phyloP scores from a whole-genome alignment of 2,113 vertebrate species.

The Tangachromis dhanisi region DNA sequence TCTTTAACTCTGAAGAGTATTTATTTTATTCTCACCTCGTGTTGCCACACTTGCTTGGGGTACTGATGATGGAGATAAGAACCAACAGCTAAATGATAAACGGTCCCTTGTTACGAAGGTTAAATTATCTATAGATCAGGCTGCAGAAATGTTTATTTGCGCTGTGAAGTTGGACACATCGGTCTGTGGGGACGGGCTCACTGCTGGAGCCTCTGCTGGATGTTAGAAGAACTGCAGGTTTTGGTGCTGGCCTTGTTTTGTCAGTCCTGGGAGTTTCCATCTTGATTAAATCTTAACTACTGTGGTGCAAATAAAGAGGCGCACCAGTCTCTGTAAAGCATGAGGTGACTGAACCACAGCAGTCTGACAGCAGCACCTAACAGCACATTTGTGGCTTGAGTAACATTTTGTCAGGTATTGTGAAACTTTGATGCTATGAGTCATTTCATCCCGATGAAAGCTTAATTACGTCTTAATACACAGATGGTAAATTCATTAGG shows the following conservation, averaged over 20 bases:
- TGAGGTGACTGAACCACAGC: background rate
- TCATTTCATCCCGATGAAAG: background rate
- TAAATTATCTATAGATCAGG: accelerated
- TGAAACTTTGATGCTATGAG: background rate
- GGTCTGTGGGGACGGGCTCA: background rate
- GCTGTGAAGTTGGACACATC: background rate
- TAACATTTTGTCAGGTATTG: background rate
- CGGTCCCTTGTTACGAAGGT: accelerated
- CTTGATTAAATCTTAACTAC: background rate
- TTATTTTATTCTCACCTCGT: too few species aligned
- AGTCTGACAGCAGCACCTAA: background rate
- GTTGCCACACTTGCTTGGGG: background rate
- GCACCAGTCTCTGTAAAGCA: background rate
- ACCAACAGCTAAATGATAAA: background rate
- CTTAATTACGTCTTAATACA: background rate
- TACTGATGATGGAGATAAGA: background rate
- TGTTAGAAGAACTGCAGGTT: background rate
- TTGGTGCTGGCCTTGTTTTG: accelerated
- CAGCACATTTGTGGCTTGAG: background rate
- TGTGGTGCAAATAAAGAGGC: background rate
- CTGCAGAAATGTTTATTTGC: background rate
- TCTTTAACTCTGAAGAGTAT: too few species aligned
- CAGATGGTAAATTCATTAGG: background rate
- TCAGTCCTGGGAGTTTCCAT: background rate
- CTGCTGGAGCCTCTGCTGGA: background rate